Base-by-base conservation (phyloP, 2,113 vertebrate genomes). In the Centropristis striata region DNA sequence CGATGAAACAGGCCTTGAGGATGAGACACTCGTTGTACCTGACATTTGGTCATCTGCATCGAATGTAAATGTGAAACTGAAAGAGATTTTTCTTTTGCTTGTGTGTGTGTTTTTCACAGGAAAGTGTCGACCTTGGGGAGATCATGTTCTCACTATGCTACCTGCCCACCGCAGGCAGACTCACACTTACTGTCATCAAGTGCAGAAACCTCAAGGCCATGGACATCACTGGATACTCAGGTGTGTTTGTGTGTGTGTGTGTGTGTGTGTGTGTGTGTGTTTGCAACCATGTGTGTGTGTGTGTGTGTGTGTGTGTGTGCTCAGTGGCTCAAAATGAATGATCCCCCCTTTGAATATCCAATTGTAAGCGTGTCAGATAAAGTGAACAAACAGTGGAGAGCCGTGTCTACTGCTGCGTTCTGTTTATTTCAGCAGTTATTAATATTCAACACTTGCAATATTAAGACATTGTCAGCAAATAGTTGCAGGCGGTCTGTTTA, bases 121-220 rank as follows among this genome's bases (percentile, higher is more conserved):
- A 99, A 81, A 99, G 97, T 16, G 98, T 99, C 86, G 98, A 99
- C 93, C 95, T 99, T 82, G 98, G 98, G 14, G 98, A 99, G 95
- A 97, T 99, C 96, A 99, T 99, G 98, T 99, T 99, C 92, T 99
- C 98, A 41, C 96, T 99, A 44, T 99, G 98, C 93, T 99, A 99
- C 92, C 95, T 99, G 92, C 98, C 98, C 80, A 99, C 98, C 0
- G 98, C 98, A 13, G 98, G 98, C 66, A 95, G 98, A 88, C 97
- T 99, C 90, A 99, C 98, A 39, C 92, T 99, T 75, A 99, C 98
- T 0, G 98, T 99, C 91, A 99, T 99, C 94, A 99, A 99, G 81
- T 98, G 97, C 91, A 96, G 98, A 90, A 99, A 99, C 93, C 98
- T 99, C 80, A 99, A 99, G 95, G 98, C 98, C 46, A 99, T 99